These are phyloP conservation scores for Plestiodon gilberti DNA, from an alignment of 2,113 vertebrate genomes.

Conservation along the genomic window DNA sequence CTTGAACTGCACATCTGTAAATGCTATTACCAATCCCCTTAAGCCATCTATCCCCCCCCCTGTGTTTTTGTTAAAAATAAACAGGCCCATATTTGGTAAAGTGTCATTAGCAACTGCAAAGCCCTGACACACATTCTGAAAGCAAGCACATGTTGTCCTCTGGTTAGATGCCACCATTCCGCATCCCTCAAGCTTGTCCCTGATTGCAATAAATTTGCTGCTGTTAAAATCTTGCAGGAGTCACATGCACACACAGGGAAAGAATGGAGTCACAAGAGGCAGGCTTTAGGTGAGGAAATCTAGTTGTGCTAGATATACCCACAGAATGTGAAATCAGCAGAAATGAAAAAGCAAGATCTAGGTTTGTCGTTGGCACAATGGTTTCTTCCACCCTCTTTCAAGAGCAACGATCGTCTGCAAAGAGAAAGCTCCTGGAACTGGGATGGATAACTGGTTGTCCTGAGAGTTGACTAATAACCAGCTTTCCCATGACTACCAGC, in stretches of 20 bases:
- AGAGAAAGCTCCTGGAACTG: slow-evolving; percentile 14
- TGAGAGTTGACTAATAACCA: slow-evolving; percentile 2
- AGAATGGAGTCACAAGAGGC: neutral
- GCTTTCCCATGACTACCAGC: neutral
- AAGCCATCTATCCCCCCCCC: neutral
- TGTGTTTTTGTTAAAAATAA: slow-evolving; percentile 32
- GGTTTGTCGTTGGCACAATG: slow-evolving; percentile 36
- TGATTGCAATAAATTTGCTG: neutral
- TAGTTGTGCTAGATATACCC: slow-evolving; percentile 37
- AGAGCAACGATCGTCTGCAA: slow-evolving; percentile 21
- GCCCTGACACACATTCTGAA: neutral
- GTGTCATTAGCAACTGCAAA: slow-evolving; percentile 15
- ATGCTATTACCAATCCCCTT: slow-evolving; percentile 4
- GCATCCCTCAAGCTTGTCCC: rapidly evolving
- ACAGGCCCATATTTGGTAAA: slow-evolving; percentile 4
- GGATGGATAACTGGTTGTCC: neutral
- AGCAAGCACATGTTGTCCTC: neutral
- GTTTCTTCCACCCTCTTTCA: slow-evolving; percentile 29
- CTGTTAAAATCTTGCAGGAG: slow-evolving; percentile 19
- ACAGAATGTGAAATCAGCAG: slow-evolving; percentile 31
- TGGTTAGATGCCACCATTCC: neutral
- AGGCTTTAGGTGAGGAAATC: neutral
- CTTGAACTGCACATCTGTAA: slow-evolving; percentile 31
- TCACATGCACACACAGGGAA: slow-evolving; percentile 14
- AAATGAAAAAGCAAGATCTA: neutral